Evolutionary conservation across 1,140 invertebrate species (phyloP).

Genomic region (Drosophila santomea): DNA sequence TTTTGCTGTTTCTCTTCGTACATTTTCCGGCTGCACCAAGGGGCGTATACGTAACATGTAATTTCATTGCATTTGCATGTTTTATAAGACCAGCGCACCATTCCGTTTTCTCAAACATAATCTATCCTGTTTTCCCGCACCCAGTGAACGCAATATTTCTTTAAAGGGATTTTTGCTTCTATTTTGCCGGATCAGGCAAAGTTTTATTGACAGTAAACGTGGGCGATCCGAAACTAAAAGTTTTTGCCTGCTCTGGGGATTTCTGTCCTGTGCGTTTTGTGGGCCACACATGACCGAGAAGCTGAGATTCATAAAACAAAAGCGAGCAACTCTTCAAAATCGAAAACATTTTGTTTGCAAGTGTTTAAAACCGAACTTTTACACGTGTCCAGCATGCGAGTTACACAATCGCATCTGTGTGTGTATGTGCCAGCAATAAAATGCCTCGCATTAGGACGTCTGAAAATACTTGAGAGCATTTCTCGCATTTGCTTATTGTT

Average conservation of each 20-base stretch:
- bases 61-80: slow-evolving; percentile 82
- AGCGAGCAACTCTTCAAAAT: slow-evolving; percentile 52
- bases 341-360: slow-evolving; percentile 72
- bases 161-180: slow-evolving; percentile 32
- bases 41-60: slow-evolving; percentile 81
- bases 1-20: slow-evolving; percentile 8
- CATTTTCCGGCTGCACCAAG: slow-evolving; percentile 48
- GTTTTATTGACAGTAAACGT: slow-evolving; percentile 83
- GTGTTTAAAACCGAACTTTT: slow-evolving; percentile 78
- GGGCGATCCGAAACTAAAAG: slow-evolving; percentile 74
- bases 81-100: slow-evolving; percentile 52
- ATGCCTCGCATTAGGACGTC: slow-evolving; percentile 47
- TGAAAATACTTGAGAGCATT: slow-evolving; percentile 61
- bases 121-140: slow-evolving; percentile 56
- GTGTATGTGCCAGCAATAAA: slow-evolving; percentile 33
- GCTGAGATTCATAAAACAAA: slow-evolving; percentile 76
- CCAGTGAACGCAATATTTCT: slow-evolving; percentile 8
- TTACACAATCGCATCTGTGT: slow-evolving; percentile 26
- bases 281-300: slow-evolving; percentile 21
- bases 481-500: slow-evolving; percentile 58
- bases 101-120: slow-evolving; percentile 25
- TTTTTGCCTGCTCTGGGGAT: slow-evolving; percentile 68
- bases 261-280: slow-evolving; percentile 30
- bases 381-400: slow-evolving; percentile 76
- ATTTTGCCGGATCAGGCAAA: slow-evolving; percentile 64